Base-by-base conservation (phyloP, 1,140 invertebrate genomes). In the Atta cephalotes region DNA sequence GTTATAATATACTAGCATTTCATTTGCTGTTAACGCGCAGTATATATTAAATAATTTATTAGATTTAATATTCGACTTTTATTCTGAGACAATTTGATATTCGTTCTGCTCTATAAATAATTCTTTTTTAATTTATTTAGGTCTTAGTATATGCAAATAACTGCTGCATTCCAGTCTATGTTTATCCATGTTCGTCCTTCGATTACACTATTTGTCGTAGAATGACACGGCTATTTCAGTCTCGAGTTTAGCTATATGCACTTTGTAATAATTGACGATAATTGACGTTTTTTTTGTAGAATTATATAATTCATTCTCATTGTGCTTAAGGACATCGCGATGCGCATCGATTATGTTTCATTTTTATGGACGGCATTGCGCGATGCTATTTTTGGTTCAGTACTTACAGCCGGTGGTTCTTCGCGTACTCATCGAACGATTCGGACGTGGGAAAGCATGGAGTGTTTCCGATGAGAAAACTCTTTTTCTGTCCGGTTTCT, bases 391-490 rank as follows among this genome's bases (percentile, higher is more conserved):
- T 89, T 86, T 56, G 70, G 45, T 63, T 89, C 56, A 76, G 66
- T 56, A 86, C 87, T 89, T 72, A 82, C 66, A 66, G 62, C 79
- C 82, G 39, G 76, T 45, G 72, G 81, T 86, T 65, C 80, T 88
- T 86, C 79, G 68, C 88, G 62, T 62, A 84, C 68, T 78, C 72
- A 66, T 35, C 68, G 88, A 80, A 86, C 70, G 88, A 89, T 89
- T 89, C 84, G 76, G 76, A 71, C 84, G 88, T 89, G 88, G 88
- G 87, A 89, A 89, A 89, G 87, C 87, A 63, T 51, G 70, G 76
- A 86, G 88, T 89, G 88, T 87, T 90, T 87, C 60, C 88, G 86
- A 63, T 62, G 72, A 72, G 85, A 66, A 90, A 90, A 90, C 78
- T 89, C 85, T 90, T 90, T 78, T 88, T 76, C 78, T 56, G 60